Base-by-base conservation (phyloP, 2,797 vertebrate genomes). In the Crypturellus tataupa region DNA sequence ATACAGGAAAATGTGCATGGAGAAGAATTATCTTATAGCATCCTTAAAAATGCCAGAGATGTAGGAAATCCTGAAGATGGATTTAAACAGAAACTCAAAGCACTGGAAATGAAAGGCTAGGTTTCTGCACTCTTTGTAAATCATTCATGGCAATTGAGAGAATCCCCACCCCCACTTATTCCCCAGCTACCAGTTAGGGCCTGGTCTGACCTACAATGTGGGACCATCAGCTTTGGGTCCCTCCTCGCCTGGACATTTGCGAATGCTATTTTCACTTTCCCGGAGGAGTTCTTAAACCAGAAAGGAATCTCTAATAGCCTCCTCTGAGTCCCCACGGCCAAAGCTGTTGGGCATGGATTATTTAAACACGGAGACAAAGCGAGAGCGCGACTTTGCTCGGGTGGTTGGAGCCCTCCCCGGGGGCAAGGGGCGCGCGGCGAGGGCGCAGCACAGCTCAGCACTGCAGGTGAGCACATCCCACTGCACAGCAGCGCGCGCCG, bases 341-440 rank as follows among this genome's bases (percentile, higher is more conserved):
- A 95, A 89, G 87, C 87, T 95, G 91, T 87, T 95, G 92, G 90
- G 95, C 81, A 85, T 94, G 93, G 95, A 95, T 96, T 96, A 94
- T 91, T 95, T 96, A 96, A 95, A 94, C 85, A 85, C 47, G 11
- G 47, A 87, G 93, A 80, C 89, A 87, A 94, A 95, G 91, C 55
- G 60, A 89, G 71, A 70, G 89, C 92, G 91, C 37, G 81, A 75
- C 81, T 90, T 78, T 93, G 81, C 92, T 93, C 92, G 95, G 71
- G 56, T 60, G 29, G 87, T 80, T 92, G 82, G 92, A 93, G 76
- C 59, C 44, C 80, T 93, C 95, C 62, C 62, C 47, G 89, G 80
- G 92, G 95, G 31, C 40, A 13, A 13, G 40, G 40, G 40, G 62
- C 21, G 67, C 58, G 64, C 8, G 59, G 89, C 72, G 42, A 44